Base-by-base conservation (phyloP, 2,797 vertebrate species). In the Smutsia gigantea region DNA sequence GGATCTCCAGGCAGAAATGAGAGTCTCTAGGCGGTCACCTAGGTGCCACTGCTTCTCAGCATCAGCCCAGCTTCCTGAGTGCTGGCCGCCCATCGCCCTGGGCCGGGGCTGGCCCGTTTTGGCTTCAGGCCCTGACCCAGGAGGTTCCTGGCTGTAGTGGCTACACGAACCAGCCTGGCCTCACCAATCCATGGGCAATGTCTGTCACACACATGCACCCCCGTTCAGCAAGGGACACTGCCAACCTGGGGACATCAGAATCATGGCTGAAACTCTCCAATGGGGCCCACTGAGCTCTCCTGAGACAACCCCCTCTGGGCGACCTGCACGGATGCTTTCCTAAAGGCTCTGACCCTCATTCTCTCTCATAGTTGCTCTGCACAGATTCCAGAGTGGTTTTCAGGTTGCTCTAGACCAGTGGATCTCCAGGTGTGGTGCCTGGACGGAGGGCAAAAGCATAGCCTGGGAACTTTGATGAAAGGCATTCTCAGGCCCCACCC, bases 401-500 rank as follows among this genome's bases (percentile, higher is more conserved):
- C 10, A 1, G 34, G 23, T 14, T 37, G 51, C 69, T 87, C 25
- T 17, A 2, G 12, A 78, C 18, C 64, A 17, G 29, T 21, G 57
- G 74, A 34, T 63, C 64, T 75, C 89, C 49, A 69, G 92, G 93
- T 29, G 83, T 79, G 83, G 88, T n/a, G 69, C 91, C 68, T 66
- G 46, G 85, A 66, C 55, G 77, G 27, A 59, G 9, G 15, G 66
- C 66, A 42, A 55, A 27, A 75, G 69, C 21, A 79, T 78, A 88
- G 55, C 68, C 86, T 84, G 93, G 83, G 93, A 95, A 89, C 63
- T 29, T 15, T 10, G 8, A 31, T 21, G 46, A 64, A 66, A 71
- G 51, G 23, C 49, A 14, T 92, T 96, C 94, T 96, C 96, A 94
- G 91, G 95, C 94, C 97, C 85, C 93, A 95, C 95, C 95, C 66